These are phyloP conservation scores for Octopus bimaculoides DNA, from an alignment of 1,140 invertebrate genomes.

Conservation along the genomic window DNA sequence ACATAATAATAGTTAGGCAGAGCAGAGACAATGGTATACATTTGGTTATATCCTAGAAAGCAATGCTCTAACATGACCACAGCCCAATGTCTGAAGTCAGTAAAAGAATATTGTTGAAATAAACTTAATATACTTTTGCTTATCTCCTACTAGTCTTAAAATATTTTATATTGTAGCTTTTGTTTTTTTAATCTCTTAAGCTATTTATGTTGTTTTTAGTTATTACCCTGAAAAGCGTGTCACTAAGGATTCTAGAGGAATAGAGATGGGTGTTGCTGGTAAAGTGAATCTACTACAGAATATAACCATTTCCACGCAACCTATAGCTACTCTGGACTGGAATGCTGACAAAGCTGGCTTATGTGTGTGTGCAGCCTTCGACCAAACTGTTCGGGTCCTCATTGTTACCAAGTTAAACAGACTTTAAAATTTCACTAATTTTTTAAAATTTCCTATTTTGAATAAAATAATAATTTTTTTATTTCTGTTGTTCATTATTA, in stretches of 20 bases:
- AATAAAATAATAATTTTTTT: background rate
- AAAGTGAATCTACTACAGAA: constrained; percentile 76
- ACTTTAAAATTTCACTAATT: constrained; percentile 25
- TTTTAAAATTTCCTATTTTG: background rate
- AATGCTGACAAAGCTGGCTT: constrained; percentile 85
- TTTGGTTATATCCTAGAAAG: too few species aligned
- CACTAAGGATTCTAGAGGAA: constrained; percentile 69
- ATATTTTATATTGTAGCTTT: too few species aligned
- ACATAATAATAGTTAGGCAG: too few species aligned
- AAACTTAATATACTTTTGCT: too few species aligned
- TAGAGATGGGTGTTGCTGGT: constrained; percentile 73
- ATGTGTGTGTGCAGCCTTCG: constrained; percentile 84
- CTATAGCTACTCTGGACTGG: constrained; percentile 88
- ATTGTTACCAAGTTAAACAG: constrained; percentile 86
- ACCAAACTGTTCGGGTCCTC: constrained; percentile 84
- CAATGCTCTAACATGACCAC: too few species aligned
- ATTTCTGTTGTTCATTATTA: background rate
- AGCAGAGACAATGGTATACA: too few species aligned
- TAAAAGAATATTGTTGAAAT: too few species aligned
- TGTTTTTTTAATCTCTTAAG: too few species aligned
- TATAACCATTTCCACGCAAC: constrained; percentile 78
- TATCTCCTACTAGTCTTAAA: too few species aligned
- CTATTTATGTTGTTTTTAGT: constrained; percentile 60
- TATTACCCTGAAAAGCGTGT: constrained; percentile 78
- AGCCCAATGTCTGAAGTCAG: too few species aligned